Evolutionary conservation across 2,113 vertebrate genomes (phyloP), one percentile per base, ranked within the genome.

Genomic region (Notothenia rossii): DNA sequence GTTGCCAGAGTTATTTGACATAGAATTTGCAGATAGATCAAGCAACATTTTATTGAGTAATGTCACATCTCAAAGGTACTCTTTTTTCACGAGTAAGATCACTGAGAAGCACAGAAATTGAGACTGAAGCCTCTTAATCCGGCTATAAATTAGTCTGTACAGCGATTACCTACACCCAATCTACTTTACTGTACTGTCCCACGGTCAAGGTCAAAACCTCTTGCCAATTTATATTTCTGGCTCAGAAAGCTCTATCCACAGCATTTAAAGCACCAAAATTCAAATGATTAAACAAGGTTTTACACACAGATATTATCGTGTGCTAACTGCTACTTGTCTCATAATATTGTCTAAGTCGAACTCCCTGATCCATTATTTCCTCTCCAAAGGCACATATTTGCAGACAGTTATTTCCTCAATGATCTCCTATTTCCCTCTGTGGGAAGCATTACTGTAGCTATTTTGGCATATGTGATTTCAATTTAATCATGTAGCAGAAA

Each of bases 361-460:
- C 78, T 69, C 68, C 77, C 50, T 87, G 82, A 82, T 86, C 83
- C 73, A 86, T 90, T 75, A 81, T 72, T 82, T 83, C 72, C 83
- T 84, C 86, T 77, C 79, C 77, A 68, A 60, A 75, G 79, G 72
- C 86, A 77, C 82, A 87, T 88, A 85, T 88, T 79, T 63, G n/a
- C 83, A 67, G 69, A 81, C 61, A 90, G 79, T 83, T 86, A 89
- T 86, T 90, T 86, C 75, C 66, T 83, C 70, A 89, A 71, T 92
- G 88, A 93, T 91, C 67, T 84, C 67, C 77, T 60, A 6, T 79
- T 83, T 69, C 82, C 72, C 81, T 63, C 75, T 48, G 81, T 81
- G 81, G 84, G 66, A 89, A 76, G 72, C 76, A 77, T 86, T 66
- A 72, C 81, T 68, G 79, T 20, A 58, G 87, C 70, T 67, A 69